Evolutionary conservation across 2,888 invertebrate genomes (phyloP).

Genomic region (Cremastinae sp.): DNA sequence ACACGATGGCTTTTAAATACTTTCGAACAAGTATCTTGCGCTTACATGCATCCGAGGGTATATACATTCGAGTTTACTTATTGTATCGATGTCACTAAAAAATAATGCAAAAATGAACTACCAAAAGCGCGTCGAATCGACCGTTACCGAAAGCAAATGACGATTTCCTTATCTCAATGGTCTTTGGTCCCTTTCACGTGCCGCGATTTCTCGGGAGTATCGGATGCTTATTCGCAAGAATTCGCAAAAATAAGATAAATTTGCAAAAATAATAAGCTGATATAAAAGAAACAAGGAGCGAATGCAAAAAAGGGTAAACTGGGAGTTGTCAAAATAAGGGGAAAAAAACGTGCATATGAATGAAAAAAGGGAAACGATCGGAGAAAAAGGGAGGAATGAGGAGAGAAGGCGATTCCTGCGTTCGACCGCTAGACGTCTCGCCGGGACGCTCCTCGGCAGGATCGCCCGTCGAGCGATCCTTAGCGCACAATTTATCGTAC

Average conservation of each 20-base stretch:
- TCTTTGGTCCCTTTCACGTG: slow-evolving; percentile 19
- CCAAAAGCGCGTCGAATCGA: slow-evolving; percentile 54
- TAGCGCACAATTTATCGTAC: slow-evolving; percentile 69
- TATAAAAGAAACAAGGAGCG: no score
- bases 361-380: neutral
- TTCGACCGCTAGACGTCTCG: slow-evolving; percentile 34
- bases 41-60: no score
- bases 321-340: no score
- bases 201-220: slow-evolving; percentile 13
- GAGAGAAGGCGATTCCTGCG: slow-evolving; percentile 37
- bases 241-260: neutral
- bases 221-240: neutral
- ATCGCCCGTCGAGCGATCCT: slow-evolving; percentile 61
- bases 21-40: no score
- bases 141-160: slow-evolving; percentile 64
- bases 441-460: slow-evolving; percentile 41
- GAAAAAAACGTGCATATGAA: neutral
- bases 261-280: no score
- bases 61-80: slow-evolving; percentile 27
- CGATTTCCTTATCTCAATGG: slow-evolving; percentile 66
- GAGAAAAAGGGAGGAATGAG: neutral
- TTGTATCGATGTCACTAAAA: slow-evolving; percentile 53
- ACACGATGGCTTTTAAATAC: slow-evolving; percentile 46
- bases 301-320: no score
- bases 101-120: slow-evolving; percentile 52